phyloP scores from a whole-genome alignment of 2,113 vertebrate species.

The Mellivora capensis region DNA sequence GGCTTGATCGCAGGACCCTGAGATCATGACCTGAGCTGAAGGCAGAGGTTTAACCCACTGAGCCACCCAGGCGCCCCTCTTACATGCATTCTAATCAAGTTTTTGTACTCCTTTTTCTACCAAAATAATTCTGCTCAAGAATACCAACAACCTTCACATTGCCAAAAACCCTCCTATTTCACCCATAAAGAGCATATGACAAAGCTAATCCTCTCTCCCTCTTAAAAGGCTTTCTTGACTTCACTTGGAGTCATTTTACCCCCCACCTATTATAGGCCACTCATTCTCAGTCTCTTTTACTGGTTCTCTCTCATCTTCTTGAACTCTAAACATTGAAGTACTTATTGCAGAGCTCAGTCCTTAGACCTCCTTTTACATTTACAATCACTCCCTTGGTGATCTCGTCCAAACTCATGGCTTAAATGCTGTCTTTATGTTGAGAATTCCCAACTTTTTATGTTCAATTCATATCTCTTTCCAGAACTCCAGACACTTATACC shows the following conservation, averaged over 20 bases:
- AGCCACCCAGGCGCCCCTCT: neutral
- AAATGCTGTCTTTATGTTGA: neutral
- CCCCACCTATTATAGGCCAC: neutral
- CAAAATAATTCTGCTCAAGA: neutral
- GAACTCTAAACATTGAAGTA: neutral
- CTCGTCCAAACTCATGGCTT: neutral
- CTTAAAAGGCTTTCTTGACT: constrained; percentile 1
- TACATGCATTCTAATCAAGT: neutral
- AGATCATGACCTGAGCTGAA: no score
- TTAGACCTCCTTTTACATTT: neutral
- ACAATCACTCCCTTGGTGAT: neutral
- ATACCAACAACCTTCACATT: neutral
- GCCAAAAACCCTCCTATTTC: neutral
- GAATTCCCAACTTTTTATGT: neutral
- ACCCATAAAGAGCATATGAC: neutral
- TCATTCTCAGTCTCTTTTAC: neutral
- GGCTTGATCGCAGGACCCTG: no score
- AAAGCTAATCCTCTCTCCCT: neutral
- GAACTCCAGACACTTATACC: neutral
- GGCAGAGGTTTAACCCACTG: no score
- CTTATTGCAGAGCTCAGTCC: neutral
- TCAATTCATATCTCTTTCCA: neutral
- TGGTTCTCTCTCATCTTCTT: neutral
- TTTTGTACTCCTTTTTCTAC: neutral
- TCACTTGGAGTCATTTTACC: neutral